Evolutionary conservation across 2,888 invertebrate genomes (phyloP), one percentile per base, ranked within the genome.

Genomic region (Apotomis turbidana): DNA sequence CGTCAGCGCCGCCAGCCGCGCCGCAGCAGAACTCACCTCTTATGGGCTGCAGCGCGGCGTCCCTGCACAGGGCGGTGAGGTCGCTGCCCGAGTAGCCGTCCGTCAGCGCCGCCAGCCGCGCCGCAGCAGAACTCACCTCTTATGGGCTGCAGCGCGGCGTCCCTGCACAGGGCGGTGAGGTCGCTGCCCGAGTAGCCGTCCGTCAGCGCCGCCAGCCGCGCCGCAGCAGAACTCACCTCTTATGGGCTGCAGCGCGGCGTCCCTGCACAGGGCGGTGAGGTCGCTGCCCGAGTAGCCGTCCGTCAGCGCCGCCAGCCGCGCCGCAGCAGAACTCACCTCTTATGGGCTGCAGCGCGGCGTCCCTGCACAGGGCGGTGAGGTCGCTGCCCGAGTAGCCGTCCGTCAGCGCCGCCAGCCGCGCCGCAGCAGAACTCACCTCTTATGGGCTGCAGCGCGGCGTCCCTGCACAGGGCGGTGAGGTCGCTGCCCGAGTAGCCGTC

Each of bases 41-140:
- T 75, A 99, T 98, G 8, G 99, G 99, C 70, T 98, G 99, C 73
- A 99, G 95, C 3, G 99, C 99, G 38, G 99, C 99, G 93, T 99
- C 99, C 84, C 98, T 97, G 62, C 99, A 99, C 69, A 99, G 94
- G 71, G 98, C 97, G 8, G 99, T 99, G 79, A 99, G 95, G 94
- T 99, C 99, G 83, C 98, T 98, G 74, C 98, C 99, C 3, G 99
- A 99, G 93, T 99, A 99, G 4, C 99, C 98, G 78, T 98, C 98
- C 0, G 99, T 99, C 71, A 97, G 93, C 27, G 87, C 86, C 77
- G 96, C 96, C 12, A 90, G 85, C 76, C 97, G 97, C 54, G 95
- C 75, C 95, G 94, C 61, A 99, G 91, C 68, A 99, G 93, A 38
- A 36, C 74, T 74, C 83, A 97, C 97, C 98, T 94, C 99, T 95